Evolutionary conservation across 2,888 invertebrate species (phyloP), one percentile per base, ranked within the genome.

Genomic region (Pollenia angustigena): DNA sequence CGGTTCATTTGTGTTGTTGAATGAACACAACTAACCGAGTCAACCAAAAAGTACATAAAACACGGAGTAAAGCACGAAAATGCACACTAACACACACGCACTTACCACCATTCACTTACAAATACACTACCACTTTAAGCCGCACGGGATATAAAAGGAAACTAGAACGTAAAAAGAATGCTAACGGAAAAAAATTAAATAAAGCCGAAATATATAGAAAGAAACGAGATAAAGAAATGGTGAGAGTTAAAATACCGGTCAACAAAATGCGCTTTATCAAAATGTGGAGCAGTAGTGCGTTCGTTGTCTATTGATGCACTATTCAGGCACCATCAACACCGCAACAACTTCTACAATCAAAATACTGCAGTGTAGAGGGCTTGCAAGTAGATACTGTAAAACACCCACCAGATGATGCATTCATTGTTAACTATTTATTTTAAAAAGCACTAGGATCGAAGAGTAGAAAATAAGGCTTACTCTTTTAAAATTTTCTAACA

Each of bases 1-100:
- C 84, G 88, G 87, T 88, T 88, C 88, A 87, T 88, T 88, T 85
- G 88, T 84, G 85, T 85, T 88, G 75, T 85, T 87, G 69, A 87
- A 85, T 88, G 84, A 88, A 87, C 84, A 88, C 52, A 79, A 79
- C 62, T 76, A 83, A 75, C 86, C 69, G 50, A 86, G 75, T 64
- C 83, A 18, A 75, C 62, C 80, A 48, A 81, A 68, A 14, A 69
- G n/a, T 48, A 82, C 54, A 74, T 58, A 74, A 64, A 79, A 78
- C 48, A 23, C 18, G 54, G 44, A n/a, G 46, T 3, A 46, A 64
- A 68, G 44, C 40, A 44, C 44, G 48, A 9, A 78, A 62, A 12
- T 75, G 40, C 60, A 42, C 23, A 60, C n/a, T 23, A 46, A 64
- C 54, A 50, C 12, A 54, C 60, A 44, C 32, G 16, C 32, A n/a